Base-by-base conservation (phyloP, 2,888 invertebrate genomes). In the Mythimna impura region DNA sequence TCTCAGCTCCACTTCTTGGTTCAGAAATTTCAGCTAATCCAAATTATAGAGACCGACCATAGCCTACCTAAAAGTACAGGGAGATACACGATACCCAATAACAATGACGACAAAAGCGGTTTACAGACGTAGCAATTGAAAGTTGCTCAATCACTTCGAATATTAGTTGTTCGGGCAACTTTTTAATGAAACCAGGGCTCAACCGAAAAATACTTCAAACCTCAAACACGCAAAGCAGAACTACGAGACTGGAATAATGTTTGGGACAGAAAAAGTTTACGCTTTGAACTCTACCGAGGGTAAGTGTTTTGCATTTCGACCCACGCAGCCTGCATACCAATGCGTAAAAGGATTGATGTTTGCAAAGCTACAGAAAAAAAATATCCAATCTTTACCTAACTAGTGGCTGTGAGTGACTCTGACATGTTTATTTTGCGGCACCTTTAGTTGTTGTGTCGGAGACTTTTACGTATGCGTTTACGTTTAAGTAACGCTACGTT, bases 191-290 rank as follows among this genome's bases (percentile, higher is more conserved):
- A 93, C 93, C 90, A 85, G 86, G 91, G 90, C 90, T 91, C 90
- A 89, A 92, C 93, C 94, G 91, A 94, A 94, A 95, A 94, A 95
- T 94, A 91, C 93, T 92, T 91, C 90, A 93, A 94, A 93, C 93
- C 94, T 94, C 94, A 93, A 95, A 95, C 94, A 94, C 93, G 94
- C 94, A 93, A 94, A 94, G 93, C 88, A 92, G 89, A 94, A 93
- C 94, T 95, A 95, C 95, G 95, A 94, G 95, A 95, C 94, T 91
- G 93, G 95, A 95, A 95, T 95, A 95, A 95, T 93, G 93, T 93
- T 91, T 93, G 94, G 94, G 93, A 94, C 94, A 93, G 94, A 95
- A 95, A 95, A 95, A 94, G 92, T 95, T 95, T 94, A 93, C 92
- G 94, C 94, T 95, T 94, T 94, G 94, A 94, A 95, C 94, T 93